phyloP scores from a whole-genome alignment of 2,113 vertebrate species.

The Piprites chloris region DNA sequence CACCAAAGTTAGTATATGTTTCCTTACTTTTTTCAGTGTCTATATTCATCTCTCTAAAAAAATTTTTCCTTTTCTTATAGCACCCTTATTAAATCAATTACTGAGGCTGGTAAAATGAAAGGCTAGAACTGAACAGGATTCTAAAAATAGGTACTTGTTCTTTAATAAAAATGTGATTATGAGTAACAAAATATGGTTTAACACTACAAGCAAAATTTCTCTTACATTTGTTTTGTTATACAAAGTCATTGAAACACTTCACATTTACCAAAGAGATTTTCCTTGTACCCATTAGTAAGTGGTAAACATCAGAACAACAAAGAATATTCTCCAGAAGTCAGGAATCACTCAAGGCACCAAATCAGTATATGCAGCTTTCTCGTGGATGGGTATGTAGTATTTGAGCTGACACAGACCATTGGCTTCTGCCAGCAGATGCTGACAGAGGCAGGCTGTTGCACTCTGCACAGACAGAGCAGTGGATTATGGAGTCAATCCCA shows the following conservation, averaged over 20 bases:
- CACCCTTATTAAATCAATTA: background rate
- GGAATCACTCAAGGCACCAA: background rate
- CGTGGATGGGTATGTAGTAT: background rate
- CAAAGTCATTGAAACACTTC: background rate
- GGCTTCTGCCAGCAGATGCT: background rate
- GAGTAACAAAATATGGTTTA: background rate
- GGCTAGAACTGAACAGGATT: background rate
- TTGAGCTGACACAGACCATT: background rate
- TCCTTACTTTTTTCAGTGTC: background rate
- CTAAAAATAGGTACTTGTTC: background rate
- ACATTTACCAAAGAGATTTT: background rate
- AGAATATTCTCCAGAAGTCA: background rate
- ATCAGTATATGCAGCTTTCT: background rate
- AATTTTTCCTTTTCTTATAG: background rate
- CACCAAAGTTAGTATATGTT: background rate
- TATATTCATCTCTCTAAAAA: background rate
- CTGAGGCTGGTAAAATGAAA: background rate
- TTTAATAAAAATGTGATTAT: background rate
- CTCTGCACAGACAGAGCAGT: background rate
- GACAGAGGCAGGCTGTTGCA: background rate
- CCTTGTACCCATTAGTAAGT: background rate
- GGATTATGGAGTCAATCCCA: background rate
- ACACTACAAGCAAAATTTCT: background rate
- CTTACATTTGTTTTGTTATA: background rate
- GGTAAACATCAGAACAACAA: accelerated